Conservation (phyloP, 1,140 invertebrate genomes). For the Saxidomus purpurata region DNA sequence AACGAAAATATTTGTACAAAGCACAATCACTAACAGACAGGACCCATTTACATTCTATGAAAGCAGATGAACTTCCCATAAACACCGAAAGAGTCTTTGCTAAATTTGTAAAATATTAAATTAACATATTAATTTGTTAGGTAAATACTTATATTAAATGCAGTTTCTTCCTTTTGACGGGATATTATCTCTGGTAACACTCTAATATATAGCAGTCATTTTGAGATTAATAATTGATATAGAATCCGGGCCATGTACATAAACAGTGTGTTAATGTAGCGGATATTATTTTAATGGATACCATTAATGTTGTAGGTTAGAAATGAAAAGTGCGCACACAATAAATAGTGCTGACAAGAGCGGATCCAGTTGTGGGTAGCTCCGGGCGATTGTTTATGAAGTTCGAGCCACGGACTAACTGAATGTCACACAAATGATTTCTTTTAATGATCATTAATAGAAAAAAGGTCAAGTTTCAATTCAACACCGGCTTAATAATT, state of each 20-base stretch:
- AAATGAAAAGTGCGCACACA: too few relatives aligned
- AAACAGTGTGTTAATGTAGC: conserved; percentile 17
- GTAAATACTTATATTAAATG: background rate
- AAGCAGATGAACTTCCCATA: conserved; percentile 12
- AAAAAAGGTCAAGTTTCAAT: too few relatives aligned
- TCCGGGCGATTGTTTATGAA: too few relatives aligned
- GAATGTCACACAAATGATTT: too few relatives aligned
- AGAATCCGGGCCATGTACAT: conserved; percentile 38
- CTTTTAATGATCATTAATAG: too few relatives aligned
- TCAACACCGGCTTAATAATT: too few relatives aligned
- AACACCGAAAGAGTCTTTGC: background rate
- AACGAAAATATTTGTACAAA: conserved; percentile 22
- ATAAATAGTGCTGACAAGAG: too few relatives aligned
- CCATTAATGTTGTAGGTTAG: too few relatives aligned
- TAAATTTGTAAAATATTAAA: background rate
- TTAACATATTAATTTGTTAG: background rate
- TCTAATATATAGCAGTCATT: conserved; percentile 11
- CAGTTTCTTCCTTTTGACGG: background rate
- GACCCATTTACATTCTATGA: background rate
- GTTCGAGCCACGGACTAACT: too few relatives aligned
- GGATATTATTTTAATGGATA: conserved; percentile 1
- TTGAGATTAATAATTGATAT: conserved; percentile 18
- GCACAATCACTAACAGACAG: background rate
- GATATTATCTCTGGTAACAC: background rate
- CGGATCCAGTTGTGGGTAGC: too few relatives aligned